Base-by-base conservation (phyloP, 2,113 vertebrate species). In the Grantiella picta region DNA sequence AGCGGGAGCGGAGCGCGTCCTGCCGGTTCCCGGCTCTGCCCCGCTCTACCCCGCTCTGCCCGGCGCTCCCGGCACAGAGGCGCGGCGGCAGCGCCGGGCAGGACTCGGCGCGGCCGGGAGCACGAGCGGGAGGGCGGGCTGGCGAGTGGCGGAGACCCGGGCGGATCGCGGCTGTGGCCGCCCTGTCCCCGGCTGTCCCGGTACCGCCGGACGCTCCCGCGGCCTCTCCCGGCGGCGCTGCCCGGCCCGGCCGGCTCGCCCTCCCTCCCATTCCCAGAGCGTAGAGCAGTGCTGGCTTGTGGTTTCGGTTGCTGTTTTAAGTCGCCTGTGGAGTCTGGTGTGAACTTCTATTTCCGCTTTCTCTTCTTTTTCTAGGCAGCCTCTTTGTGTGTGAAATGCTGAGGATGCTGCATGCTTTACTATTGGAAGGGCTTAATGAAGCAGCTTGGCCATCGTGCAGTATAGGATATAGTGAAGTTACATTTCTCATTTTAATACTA, bases 271-370 rank as follows among this genome's bases (percentile, higher is more conserved):
- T 57, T 42, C 15, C 29, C 56, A 3, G 2, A 11, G 65, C 47
- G 1, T 0, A 2, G 42, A 11, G 63, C 54, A 19, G 17, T 0
- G 36, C 60, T 9, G 1, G 21, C 9, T 5, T n/a, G 89, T 5
- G 78, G n/a, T 66, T 63, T 10, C 38, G 12, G 31, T 13, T 38
- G 81, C 61, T 35, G 61, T 21, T 86, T 22, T 11, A 12, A 71
- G 81, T 8, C 23, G 64, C 73, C 54, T 2, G 54, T 23, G 54
- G 38, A 49, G 47, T 10, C 61, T 3, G 7, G 31, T 9, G 69
- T 25, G 61, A 71, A 75, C 75, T 47, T 92, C 59, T 73, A 42
- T 73, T 92, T 88, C 49, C 63, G 52, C 70, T 94, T 96, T 85
- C 23, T 47, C 9, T 38, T 36, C 15, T 10, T 5, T 27, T 28